These are phyloP conservation scores for Denticeps clupeoides DNA, from an alignment of 2,797 vertebrate species.

Conservation along the genomic window DNA sequence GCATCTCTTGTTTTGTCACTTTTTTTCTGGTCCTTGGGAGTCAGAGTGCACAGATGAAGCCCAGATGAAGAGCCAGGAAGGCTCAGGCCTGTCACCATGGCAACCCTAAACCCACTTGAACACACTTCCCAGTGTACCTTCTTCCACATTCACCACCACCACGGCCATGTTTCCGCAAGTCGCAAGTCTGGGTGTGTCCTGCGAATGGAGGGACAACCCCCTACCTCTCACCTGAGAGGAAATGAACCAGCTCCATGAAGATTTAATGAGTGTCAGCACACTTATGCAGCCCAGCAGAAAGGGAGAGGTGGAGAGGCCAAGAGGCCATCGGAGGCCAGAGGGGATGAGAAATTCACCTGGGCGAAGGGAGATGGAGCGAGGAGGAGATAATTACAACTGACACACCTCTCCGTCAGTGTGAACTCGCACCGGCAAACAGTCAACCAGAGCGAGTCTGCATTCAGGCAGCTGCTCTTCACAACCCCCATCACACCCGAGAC, in stretches of 20 bases:
- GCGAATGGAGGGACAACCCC: no score
- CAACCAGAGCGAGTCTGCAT: no score
- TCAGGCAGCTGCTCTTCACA: neutral
- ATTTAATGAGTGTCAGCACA: conserved; percentile 30
- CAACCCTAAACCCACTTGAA: conserved; percentile 57
- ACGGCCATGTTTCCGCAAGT: no score
- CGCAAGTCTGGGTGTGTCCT: no score
- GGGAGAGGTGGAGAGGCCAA: neutral
- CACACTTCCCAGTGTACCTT: conserved; percentile 77
- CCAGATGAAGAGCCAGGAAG: conserved; percentile 17
- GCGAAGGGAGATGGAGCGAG: neutral
- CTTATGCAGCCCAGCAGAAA: conserved; percentile 10
- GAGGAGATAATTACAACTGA: conserved; percentile 17
- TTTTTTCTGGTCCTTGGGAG: conserved; percentile 17
- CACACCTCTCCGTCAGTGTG: conserved; percentile 12
- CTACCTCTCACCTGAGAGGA: conserved; percentile 52
- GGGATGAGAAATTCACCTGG: neutral
- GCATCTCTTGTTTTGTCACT: neutral
- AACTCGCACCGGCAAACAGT: no score
- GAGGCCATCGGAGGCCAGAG: neutral
- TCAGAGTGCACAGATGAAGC: conserved; percentile 32
- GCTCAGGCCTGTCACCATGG: conserved; percentile 46
- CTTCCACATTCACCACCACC: no score
- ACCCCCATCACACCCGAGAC: no score
- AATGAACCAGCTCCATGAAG: conserved; percentile 21